Percentiles rank a stretch among this genome's conserved stretches.
These are phyloP conservation scores for Lymantria dispar DNA, from an alignment of 2,888 invertebrate genomes.

Conservation along the genomic window DNA sequence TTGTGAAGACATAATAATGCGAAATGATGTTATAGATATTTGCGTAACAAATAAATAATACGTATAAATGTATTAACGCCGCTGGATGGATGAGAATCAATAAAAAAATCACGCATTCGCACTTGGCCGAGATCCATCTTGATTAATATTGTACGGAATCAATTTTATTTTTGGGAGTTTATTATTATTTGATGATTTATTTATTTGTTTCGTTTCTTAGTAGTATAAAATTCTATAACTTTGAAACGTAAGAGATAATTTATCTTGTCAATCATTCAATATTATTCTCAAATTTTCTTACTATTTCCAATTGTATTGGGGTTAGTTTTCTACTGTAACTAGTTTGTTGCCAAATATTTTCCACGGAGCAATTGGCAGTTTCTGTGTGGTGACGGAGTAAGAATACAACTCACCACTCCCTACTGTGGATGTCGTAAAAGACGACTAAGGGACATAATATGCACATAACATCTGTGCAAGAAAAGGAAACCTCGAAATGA, in stretches of 20 bases:
- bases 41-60: constrained; percentile 29
- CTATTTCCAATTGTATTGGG: too few species aligned
- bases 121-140: constrained; percentile 32
- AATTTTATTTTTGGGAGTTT: constrained; percentile 6
- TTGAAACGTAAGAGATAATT: not conserved
- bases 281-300: too few species aligned
- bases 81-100: constrained; percentile 26
- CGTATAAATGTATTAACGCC: constrained; percentile 37
- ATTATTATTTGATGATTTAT: constrained; percentile 1
- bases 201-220: not conserved
- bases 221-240: not conserved
- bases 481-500: too few species aligned
- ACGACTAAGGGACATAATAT: too few species aligned
- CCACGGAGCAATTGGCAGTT: not conserved
- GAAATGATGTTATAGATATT: constrained; percentile 22
- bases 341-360: not conserved
- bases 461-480: too few species aligned
- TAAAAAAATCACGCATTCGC: constrained; percentile 30
- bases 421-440: too few species aligned
- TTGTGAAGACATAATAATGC: constrained; percentile 20
- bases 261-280: too few species aligned
- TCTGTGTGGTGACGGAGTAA: too few species aligned
- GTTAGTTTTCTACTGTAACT: too few species aligned
- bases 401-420: too few species aligned
- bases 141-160: constrained; percentile 5